These are phyloP conservation scores for Brenthis ino DNA, from an alignment of 2,888 invertebrate genomes.

Conservation along the genomic window DNA sequence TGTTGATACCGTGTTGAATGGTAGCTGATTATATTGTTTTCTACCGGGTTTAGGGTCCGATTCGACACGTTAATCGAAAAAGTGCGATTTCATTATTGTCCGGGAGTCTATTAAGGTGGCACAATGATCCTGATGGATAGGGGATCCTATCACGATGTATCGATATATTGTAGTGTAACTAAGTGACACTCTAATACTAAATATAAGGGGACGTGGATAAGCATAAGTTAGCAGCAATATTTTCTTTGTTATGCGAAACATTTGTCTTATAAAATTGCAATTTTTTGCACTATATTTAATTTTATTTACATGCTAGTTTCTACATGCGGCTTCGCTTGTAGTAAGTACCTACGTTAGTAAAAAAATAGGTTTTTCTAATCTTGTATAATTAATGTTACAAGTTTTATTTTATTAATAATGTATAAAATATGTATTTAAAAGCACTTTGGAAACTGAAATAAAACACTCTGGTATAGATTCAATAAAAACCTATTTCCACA, in stretches of 20 bases:
- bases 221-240: not conserved
- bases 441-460: no score
- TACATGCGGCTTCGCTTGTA: no score
- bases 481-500: no score
- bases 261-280: no score
- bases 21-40: slow-evolving; percentile 81
- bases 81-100: slow-evolving; percentile 72
- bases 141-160: slow-evolving; percentile 10
- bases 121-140: slow-evolving; percentile 65
- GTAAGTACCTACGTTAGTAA: no score
- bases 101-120: slow-evolving; percentile 61
- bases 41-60: slow-evolving; percentile 65
- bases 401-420: no score
- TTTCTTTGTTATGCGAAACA: not conserved
- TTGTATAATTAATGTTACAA: no score
- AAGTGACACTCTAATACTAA: slow-evolving; percentile 1
- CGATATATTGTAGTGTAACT: slow-evolving; percentile 17
- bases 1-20: slow-evolving; percentile 54
- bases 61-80: slow-evolving; percentile 78
- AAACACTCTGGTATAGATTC: no score
- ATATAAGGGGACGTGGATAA: slow-evolving; percentile 1
- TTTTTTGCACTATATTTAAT: no score
- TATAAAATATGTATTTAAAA: no score
- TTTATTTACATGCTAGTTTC: no score
- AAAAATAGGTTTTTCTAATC: no score